Conservation (phyloP, 2,113 vertebrate species). For the Dendrocopos noguchii region DNA sequence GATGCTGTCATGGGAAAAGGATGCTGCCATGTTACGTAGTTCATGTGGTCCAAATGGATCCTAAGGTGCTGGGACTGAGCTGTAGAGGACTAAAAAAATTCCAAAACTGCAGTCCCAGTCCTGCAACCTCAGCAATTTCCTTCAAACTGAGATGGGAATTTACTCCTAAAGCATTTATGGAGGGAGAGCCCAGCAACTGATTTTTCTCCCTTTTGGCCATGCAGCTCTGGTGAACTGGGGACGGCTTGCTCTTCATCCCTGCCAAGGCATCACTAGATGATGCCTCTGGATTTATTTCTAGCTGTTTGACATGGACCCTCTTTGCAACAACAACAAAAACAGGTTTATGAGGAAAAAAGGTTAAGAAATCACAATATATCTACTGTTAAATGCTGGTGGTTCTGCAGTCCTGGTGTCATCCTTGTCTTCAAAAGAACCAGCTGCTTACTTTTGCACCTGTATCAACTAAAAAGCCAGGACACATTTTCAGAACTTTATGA, state of each 20-base stretch:
- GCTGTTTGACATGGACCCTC: neutral
- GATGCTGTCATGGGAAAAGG: neutral
- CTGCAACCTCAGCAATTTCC: neutral
- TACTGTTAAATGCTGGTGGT: neutral
- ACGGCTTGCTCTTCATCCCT: neutral
- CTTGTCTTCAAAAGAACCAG: neutral
- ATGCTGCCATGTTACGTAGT: neutral
- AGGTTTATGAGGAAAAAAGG: neutral
- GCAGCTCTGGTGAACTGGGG: neutral
- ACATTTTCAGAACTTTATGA: neutral
- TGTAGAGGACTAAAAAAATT: neutral
- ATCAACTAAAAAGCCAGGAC: neutral
- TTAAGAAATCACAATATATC: neutral
- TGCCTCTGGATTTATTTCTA: neutral
- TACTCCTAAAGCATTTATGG: neutral
- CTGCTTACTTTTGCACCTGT: neutral
- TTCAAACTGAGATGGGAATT: neutral
- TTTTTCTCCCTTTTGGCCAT: neutral
- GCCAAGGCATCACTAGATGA: neutral
- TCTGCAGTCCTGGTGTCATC: neutral
- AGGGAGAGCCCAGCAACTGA: neutral
- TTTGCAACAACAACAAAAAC: neutral
- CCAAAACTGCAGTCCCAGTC: neutral
- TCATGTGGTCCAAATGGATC: rapidly evolving
- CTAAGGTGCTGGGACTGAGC: rapidly evolving